Evolutionary conservation across 2,113 vertebrate species (phyloP).

Genomic region (Hypanus sabinus): DNA sequence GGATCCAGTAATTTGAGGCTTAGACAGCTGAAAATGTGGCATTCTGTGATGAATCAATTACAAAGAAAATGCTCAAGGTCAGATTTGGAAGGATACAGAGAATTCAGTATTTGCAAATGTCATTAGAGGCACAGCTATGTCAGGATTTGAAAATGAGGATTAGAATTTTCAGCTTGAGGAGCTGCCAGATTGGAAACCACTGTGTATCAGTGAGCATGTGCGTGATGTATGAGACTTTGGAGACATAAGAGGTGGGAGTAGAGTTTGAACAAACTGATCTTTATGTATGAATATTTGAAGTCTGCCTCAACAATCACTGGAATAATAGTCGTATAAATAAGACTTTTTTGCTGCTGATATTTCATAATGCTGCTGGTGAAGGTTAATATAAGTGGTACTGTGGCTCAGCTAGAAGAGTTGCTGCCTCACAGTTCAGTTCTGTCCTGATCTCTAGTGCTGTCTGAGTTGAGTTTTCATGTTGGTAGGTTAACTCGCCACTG

Average conservation of each 20-base stretch:
- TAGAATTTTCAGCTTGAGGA: neutral
- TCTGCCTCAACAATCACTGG: neutral
- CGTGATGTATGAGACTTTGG: neutral
- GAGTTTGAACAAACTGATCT: neutral
- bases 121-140: neutral
- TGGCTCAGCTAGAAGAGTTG: too few species aligned
- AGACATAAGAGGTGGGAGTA: neutral
- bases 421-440: too few species aligned
- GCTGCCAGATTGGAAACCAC: neutral
- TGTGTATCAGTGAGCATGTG: neutral
- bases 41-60: neutral
- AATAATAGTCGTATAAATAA: neutral
- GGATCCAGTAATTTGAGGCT: neutral
- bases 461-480: too few species aligned
- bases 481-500: too few species aligned
- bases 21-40: neutral
- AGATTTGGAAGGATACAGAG: neutral
- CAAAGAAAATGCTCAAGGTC: neutral
- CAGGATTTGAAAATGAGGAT: neutral
- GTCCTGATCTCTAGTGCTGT: too few species aligned
- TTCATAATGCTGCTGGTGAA: neutral
- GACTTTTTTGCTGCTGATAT: neutral
- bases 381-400: neutral
- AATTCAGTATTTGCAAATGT: neutral
- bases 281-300: neutral